Evolutionary conservation across 2,888 invertebrate species (phyloP).

Genomic region (Aethes cnicana): DNA sequence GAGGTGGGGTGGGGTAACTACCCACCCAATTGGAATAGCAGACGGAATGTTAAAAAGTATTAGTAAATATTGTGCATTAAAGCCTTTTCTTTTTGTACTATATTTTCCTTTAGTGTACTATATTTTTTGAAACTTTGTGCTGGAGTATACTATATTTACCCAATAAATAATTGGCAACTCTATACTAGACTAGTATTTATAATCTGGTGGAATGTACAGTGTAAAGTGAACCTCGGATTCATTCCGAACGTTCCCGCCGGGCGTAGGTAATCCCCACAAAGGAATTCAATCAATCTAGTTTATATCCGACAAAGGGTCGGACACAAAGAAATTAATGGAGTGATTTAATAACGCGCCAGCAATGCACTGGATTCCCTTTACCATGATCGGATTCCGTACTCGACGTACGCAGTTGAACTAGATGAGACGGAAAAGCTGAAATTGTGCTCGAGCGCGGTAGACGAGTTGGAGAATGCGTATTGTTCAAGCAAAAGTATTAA

Average conservation of each 20-base stretch:
- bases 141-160: too few species aligned
- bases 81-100: too few species aligned
- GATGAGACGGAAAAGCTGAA: too few species aligned
- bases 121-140: too few species aligned
- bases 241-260: conserved; percentile 6
- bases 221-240: not conserved
- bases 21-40: too few species aligned
- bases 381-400: conserved; percentile 43
- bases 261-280: conserved; percentile 12
- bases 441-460: conserved; percentile 15
- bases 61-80: too few species aligned
- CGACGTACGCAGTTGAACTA: too few species aligned
- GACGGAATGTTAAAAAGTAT: too few species aligned
- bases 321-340: conserved; percentile 34
- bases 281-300: conserved; percentile 27
- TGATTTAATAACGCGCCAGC: conserved; percentile 41
- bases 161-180: too few species aligned
- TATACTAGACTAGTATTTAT: too few species aligned
- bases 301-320: conserved; percentile 28
- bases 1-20: too few species aligned
- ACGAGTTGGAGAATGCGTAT: conserved; percentile 24
- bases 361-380: conserved; percentile 46
- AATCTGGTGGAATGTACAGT: not conserved
- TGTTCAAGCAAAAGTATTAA: conserved; percentile 20
- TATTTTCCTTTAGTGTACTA: too few species aligned